Conservation (phyloP, 2,888 invertebrate species). For the Ypsolopha sequella region DNA sequence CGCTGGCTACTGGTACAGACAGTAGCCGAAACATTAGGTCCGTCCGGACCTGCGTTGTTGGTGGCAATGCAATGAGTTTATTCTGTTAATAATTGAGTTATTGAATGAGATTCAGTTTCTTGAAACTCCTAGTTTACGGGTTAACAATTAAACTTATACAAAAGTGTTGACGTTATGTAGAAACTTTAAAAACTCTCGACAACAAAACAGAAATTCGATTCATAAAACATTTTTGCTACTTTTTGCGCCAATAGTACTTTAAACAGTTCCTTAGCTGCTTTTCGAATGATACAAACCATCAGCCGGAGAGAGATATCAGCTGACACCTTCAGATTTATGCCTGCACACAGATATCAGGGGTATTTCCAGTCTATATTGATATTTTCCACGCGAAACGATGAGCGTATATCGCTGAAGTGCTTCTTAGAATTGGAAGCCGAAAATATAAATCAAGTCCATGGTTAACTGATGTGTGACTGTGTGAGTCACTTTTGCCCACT, state of each 20-base stretch:
- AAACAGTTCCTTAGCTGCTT: constrained; percentile 61
- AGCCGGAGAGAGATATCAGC: constrained; percentile 55
- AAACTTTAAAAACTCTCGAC: too few species aligned
- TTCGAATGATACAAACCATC: constrained; percentile 67
- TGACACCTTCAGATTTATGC: constrained; percentile 63
- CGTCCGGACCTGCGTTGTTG: too few species aligned
- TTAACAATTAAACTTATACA: too few species aligned
- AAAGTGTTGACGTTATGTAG: too few species aligned
- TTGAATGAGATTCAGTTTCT: background rate
- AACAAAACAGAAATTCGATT: background rate
- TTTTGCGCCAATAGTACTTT: constrained; percentile 20
- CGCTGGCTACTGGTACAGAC: constrained; percentile 8
- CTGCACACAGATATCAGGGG: constrained; percentile 39
- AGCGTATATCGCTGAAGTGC: constrained; percentile 54
- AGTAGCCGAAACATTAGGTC: background rate
- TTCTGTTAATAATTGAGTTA: too few species aligned
- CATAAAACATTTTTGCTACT: background rate
- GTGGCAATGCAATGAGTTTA: too few species aligned
- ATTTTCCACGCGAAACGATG: constrained; percentile 48
- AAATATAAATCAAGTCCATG: background rate
- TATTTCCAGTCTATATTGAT: constrained; percentile 60
- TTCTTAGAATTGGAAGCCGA: constrained; percentile 31
- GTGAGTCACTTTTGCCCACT: too few species aligned
- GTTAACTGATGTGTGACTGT: too few species aligned
- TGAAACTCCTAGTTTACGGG: background rate